Percentiles rank a stretch among this genome's conserved stretches.
phyloP scores from a whole-genome alignment of 2,797 vertebrate genomes.

The Peromyscus aztecus region DNA sequence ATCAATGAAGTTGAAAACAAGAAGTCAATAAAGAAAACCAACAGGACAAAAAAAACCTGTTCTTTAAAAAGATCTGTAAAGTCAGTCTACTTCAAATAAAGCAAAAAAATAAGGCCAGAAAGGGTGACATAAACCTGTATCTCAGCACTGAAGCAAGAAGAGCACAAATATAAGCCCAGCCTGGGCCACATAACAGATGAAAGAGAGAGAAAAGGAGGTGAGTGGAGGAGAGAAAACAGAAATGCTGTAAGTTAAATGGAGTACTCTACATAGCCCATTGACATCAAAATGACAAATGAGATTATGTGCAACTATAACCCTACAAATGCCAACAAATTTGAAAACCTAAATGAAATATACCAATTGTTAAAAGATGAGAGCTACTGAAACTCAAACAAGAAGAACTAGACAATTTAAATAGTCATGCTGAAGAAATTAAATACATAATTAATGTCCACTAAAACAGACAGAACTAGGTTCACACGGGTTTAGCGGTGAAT shows the following conservation, averaged over 20 bases:
- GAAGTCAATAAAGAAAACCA: not conserved
- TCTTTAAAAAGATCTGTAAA: not conserved
- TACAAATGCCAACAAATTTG: too few species aligned
- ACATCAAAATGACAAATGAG: not conserved
- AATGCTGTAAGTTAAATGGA: not conserved
- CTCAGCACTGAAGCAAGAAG: not conserved
- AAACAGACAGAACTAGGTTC: not conserved
- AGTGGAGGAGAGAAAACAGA: too few species aligned
- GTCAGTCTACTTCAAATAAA: not conserved
- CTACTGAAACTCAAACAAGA: not conserved
- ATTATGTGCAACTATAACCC: not conserved
- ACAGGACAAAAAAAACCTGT: not conserved
- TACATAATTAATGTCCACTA: not conserved
- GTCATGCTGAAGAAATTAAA: not conserved
- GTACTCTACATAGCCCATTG: too few species aligned
- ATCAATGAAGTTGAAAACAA: not conserved
- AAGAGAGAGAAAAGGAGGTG: not conserved
- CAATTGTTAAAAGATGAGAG: not conserved
- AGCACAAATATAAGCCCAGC: not conserved
- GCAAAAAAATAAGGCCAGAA: not conserved
- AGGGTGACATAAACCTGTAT: not conserved
- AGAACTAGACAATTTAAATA: not conserved
- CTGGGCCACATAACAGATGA: too few species aligned
- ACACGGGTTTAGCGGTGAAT: not conserved
- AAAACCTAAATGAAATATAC: not conserved